Conservation (phyloP, 2,797 vertebrate species). For the Chiroxiphia lanceolata region DNA sequence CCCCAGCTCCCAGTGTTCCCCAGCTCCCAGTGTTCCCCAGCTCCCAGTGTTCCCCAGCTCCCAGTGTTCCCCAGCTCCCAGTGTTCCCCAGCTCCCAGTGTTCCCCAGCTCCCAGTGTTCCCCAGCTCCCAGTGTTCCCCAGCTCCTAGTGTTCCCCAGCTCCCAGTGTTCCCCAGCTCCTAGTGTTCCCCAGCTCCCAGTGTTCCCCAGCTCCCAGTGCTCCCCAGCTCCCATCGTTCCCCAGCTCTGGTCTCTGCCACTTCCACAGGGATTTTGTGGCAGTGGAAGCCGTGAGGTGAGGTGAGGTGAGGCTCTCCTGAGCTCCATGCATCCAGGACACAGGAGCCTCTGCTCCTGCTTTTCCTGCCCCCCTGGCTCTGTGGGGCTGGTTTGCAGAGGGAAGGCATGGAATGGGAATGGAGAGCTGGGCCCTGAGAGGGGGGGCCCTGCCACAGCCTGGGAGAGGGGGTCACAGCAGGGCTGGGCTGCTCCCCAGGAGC, state of each 20-base stretch:
- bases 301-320: not conserved
- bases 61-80: no score
- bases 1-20: no score
- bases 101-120: no score
- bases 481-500: not conserved
- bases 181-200: no score
- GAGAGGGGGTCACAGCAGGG: not conserved
- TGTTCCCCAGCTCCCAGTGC: no score
- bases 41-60: no score
- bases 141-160: no score
- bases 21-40: no score
- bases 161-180: not conserved
- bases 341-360: not conserved
- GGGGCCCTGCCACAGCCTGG: not conserved
- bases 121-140: no score
- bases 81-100: no score
- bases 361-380: not conserved
- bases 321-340: not conserved
- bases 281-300: not conserved
- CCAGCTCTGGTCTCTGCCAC: accelerated
- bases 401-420: not conserved
- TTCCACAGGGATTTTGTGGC: not conserved
- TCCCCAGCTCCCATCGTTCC: no score
- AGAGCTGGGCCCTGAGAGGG: not conserved
- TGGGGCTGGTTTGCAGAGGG: not conserved